Evolutionary conservation across 2,113 vertebrate genomes (phyloP), one percentile per base, ranked within the genome.

Genomic region (Romanogobio albipinnatus): DNA sequence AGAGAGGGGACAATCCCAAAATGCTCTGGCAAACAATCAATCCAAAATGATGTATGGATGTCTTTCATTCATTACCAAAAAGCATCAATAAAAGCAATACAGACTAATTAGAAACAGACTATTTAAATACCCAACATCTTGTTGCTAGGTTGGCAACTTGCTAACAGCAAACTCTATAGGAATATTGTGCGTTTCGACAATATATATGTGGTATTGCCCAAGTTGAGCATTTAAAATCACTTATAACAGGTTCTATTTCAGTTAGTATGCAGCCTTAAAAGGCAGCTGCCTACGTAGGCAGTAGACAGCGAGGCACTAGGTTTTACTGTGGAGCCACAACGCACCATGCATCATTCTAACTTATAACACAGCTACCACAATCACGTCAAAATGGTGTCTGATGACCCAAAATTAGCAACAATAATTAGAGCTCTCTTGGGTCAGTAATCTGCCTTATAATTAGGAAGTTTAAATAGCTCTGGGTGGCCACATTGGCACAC

Each of bases 381-480:
- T 85, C 82, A 79, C 64, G 79, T 86, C 86, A 76, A 86, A 87
- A 89, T 49, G 76, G 80, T 84, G 84, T 74, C 74, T 86, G 78
- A 78, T 84, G 86, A 89, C 83, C 88, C 88, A 90, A 86, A 90
- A 87, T 88, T 90, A 90, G 88, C 81, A 85, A 76, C 86, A 75
- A 89, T 86, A 86, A 89, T 89, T 89, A 86, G 76, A 85, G 83
- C 81, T 76, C 43, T 76, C 81, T 82, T 82, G 86, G 88, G 86
- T 87, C 85, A 87, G 76, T 86, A 88, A 90, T 90, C 81, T 86
- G 77, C 85, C 84, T 86, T 86, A 84, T 89, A 89, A 89, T 90
- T 88, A 89, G 88, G 82, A 86, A 85, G 84, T 89, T 90, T 88
- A 90, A 90, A 90, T 89, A 88, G 89, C 82, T 88, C 81, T 87